Evolutionary conservation across 2,797 vertebrate genomes (phyloP).

Genomic region (Odontamblyopus lacepedii): DNA sequence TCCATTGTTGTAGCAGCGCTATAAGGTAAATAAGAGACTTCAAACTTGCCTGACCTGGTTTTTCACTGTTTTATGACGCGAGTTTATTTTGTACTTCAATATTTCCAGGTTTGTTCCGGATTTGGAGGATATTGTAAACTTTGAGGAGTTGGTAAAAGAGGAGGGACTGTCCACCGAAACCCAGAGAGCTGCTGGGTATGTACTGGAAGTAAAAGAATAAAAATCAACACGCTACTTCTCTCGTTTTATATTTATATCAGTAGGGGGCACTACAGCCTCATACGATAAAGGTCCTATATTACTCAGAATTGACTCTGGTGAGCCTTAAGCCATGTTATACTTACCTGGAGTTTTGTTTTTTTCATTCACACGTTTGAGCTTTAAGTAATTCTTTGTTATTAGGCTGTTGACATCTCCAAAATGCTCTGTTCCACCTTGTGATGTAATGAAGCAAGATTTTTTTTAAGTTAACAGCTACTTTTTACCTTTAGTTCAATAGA

Average conservation of each 20-base stretch:
- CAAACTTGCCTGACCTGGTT: not conserved
- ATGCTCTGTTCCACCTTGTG: no score
- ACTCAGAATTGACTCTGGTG: no score
- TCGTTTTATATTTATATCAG: not conserved
- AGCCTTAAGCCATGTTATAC: no score
- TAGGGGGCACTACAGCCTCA: conserved; percentile 25
- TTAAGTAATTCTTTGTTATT: no score
- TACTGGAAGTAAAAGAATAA: not conserved
- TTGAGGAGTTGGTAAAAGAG: conserved; percentile 98
- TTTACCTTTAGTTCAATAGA: no score
- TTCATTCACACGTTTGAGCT: no score
- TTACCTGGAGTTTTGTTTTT: no score
- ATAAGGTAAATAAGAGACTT: conserved; percentile 83
- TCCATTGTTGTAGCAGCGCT: conserved; percentile 97
- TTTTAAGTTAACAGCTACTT: no score
- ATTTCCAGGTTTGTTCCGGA: conserved; percentile 92
- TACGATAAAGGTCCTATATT: no score
- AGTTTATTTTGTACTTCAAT: conserved; percentile 4
- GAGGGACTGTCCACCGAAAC: conserved; percentile 94
- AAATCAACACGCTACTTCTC: not conserved
- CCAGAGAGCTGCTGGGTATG: conserved; percentile 89
- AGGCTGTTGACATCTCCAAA: no score
- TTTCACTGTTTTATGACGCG: not conserved
- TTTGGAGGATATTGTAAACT: conserved; percentile 98
- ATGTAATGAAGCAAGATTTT: no score